These are phyloP conservation scores for Taxidea taxus DNA, from an alignment of 2,113 vertebrate genomes.

Conservation along the genomic window DNA sequence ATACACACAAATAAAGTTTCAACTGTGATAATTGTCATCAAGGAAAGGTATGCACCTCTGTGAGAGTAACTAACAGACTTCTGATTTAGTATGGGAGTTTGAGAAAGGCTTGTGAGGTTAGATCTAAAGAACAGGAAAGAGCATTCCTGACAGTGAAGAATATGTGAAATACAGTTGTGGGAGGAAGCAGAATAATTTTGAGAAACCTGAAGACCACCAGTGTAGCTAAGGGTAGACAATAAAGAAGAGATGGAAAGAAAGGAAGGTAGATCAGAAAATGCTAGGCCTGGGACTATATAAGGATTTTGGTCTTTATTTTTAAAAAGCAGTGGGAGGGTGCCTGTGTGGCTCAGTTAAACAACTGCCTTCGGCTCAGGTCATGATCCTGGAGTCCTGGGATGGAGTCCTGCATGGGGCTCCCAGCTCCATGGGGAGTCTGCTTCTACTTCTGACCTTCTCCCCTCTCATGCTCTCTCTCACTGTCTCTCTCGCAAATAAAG, in stretches of 20 bases:
- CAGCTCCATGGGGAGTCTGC: no score
- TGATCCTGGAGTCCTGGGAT: no score
- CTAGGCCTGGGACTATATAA: not conserved
- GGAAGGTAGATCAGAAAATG: not conserved
- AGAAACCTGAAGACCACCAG: not conserved
- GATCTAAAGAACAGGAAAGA: not conserved
- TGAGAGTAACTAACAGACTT: not conserved
- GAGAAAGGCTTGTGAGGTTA: not conserved
- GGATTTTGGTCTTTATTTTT: conserved; percentile 31
- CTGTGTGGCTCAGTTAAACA: no score
- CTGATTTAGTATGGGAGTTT: not conserved
- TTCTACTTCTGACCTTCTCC: no score
- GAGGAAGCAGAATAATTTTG: not conserved
- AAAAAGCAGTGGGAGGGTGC: not conserved
- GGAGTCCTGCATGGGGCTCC: no score
- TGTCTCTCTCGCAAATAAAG: no score
- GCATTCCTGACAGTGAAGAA: not conserved
- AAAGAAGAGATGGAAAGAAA: not conserved
- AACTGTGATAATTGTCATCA: not conserved
- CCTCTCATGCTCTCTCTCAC: no score
- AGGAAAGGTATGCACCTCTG: not conserved
- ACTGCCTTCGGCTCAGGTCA: no score
- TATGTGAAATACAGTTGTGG: not conserved
- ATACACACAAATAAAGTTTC: not conserved
- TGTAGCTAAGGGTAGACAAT: not conserved